Evolutionary conservation across 2,888 invertebrate genomes (phyloP).

Genomic region (Heliconius erato): DNA sequence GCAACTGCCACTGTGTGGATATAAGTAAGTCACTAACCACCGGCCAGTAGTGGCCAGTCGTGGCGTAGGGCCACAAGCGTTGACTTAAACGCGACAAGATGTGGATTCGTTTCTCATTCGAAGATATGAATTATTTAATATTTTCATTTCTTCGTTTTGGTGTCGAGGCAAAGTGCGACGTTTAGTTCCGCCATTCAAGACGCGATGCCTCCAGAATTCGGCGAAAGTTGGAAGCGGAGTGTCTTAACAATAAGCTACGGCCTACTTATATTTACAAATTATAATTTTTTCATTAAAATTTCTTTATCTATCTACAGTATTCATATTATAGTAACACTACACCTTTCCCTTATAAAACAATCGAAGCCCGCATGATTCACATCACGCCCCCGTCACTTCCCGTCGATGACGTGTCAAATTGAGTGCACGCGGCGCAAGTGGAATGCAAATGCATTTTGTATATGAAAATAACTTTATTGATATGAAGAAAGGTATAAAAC

Average conservation of each 20-base stretch:
- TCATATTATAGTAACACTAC: background rate
- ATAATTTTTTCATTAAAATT: too few relatives aligned
- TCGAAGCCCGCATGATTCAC: conserved; percentile 18
- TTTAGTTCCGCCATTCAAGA: background rate
- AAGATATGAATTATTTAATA: background rate
- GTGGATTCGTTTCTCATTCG: background rate
- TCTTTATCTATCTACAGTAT: too few relatives aligned
- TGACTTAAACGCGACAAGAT: background rate
- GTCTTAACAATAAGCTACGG: background rate
- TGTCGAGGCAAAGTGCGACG: background rate
- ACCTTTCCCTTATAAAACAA: conserved; percentile 5
- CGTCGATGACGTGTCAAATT: conserved; percentile 30
- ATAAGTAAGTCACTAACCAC: background rate
- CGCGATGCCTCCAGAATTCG: too few relatives aligned
- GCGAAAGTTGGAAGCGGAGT: too few relatives aligned
- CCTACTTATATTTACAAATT: background rate
- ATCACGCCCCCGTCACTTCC: conserved; percentile 31
- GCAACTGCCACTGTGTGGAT: background rate
- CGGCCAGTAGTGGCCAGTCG: background rate
- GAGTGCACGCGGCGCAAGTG: conserved; percentile 6
- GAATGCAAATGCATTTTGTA: conserved; percentile 15
- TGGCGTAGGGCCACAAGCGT: background rate
- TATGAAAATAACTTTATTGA: conserved; percentile 1
- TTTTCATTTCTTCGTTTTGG: background rate
- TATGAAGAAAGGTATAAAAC: background rate